Base-by-base conservation (phyloP, 2,888 invertebrate genomes). In the Caenorhabditis zanzibari region DNA sequence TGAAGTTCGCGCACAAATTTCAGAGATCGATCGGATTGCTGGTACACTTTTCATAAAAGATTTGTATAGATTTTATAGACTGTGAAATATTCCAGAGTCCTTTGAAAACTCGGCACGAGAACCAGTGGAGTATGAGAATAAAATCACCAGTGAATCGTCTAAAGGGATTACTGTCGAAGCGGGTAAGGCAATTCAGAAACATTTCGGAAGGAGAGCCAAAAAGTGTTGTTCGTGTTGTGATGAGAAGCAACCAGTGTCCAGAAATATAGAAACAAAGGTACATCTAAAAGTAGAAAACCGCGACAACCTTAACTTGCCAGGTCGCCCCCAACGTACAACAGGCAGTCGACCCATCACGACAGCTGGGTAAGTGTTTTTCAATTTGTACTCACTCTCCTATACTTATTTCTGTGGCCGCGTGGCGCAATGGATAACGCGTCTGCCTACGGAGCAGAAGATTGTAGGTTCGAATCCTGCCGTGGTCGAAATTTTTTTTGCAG, bases 381-480 rank as follows among this genome's bases (percentile, higher is more conserved):
- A n/a, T n/a, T 28, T 28, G 14, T 56, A 61, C 24, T 22, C 41
- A 24, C 41, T 61, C 61, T 47, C 19, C 7, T 19, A 6, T 9
- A 49, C 5, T 0, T 6, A 19, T 19, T 22, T 1, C 32, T 44
- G 14, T 24, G 61, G 79, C 71, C 71, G 79, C 81, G 77, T 89
- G 86, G 89, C 89, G 87, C 87, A 89, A 88, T 89, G 88, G 88
- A 89, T 88, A 89, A 89, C 88, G 92, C 92, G 92, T 92, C 92
- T 90, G 92, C 89, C 92, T 92, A 92, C 92, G 92, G 90, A 92
- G 90, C 92, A 90, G 92, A 92, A 92, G 92, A 92, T 92, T 92
- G 91, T 87, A 92, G 92, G 92, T 92, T 92, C 92, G 92, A 92
- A 89, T 91, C 92, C 92, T 91, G 91, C 87, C 88, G 85, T 83